These are phyloP conservation scores for Gambusia holbrooki DNA, from an alignment of 2,113 vertebrate genomes.

Conservation along the genomic window DNA sequence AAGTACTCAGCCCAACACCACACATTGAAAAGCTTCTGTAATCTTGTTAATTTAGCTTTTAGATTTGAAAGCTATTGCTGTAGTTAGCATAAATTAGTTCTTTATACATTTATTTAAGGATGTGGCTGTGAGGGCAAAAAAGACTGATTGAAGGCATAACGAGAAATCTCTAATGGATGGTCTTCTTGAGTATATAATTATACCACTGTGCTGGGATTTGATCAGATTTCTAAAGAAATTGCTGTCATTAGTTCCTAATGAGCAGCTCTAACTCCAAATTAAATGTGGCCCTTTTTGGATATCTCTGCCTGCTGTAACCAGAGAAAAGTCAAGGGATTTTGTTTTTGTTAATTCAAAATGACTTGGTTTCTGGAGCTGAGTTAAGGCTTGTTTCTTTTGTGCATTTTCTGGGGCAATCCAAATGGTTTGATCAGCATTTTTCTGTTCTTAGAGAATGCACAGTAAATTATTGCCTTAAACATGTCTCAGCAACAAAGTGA, in stretches of 20 bases:
- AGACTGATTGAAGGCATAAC: slow-evolving; percentile 28
- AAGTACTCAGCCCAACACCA: slow-evolving; percentile 21
- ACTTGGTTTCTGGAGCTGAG: slow-evolving; percentile 35
- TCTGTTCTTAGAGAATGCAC: slow-evolving; percentile 52
- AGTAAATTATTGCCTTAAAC: slow-evolving; percentile 54
- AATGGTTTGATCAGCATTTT: slow-evolving; percentile 49
- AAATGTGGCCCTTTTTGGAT: slow-evolving; percentile 58
- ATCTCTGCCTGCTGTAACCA: slow-evolving; percentile 53
- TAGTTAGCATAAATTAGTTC: slow-evolving; percentile 37
- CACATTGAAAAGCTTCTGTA: slow-evolving; percentile 6
- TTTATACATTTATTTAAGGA: slow-evolving; percentile 29
- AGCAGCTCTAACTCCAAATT: slow-evolving; percentile 66
- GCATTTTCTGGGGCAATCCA: slow-evolving; percentile 42
- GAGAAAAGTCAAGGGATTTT: slow-evolving; percentile 57
- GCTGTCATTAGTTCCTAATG: slow-evolving; percentile 41
- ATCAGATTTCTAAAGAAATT: slow-evolving; percentile 73
- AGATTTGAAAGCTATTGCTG: slow-evolving; percentile 26
- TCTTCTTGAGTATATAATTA: slow-evolving; percentile 55
- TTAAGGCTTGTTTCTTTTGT: slow-evolving; percentile 23
- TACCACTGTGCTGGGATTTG: slow-evolving; percentile 59
- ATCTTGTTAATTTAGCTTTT: slow-evolving; percentile 43
- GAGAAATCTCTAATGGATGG: slow-evolving; percentile 32
- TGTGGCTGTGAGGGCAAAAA: slow-evolving; percentile 2
- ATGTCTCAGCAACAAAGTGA: slow-evolving; percentile 45
- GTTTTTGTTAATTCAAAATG: slow-evolving; percentile 40